Percentiles rank a stretch among this genome's conserved stretches.
Conservation (phyloP, 2,113 vertebrate species). For the Sorex araneus region DNA sequence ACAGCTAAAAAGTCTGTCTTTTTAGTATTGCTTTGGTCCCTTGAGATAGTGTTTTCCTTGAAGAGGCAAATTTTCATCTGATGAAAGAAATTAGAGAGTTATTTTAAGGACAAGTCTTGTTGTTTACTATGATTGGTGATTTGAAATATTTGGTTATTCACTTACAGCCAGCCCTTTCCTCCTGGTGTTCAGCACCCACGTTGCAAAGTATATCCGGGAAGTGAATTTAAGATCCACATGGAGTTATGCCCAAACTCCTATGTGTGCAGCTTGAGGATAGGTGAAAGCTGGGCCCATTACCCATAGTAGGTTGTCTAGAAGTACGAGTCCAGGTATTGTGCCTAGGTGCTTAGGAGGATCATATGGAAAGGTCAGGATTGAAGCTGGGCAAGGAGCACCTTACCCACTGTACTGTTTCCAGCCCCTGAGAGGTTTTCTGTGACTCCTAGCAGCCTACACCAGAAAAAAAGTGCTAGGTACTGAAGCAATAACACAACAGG, state of each 20-base stretch:
- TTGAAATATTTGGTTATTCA: not conserved
- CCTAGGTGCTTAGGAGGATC: too few relatives aligned
- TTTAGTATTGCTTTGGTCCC: not conserved
- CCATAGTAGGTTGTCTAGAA: too few relatives aligned
- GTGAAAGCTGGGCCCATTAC: not conserved
- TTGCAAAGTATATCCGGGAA: not conserved
- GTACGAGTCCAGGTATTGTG: too few relatives aligned
- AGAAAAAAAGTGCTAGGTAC: too few relatives aligned
- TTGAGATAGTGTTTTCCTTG: slow-evolving; percentile 32
- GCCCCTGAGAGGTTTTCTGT: too few relatives aligned
- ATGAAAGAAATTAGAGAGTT: slow-evolving; percentile 32
- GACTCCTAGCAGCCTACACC: too few relatives aligned
- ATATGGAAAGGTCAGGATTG: too few relatives aligned
- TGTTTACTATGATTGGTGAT: not conserved
- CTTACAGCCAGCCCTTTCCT: not conserved
- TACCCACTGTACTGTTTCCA: too few relatives aligned
- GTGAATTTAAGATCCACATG: not conserved
- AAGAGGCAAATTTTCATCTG: slow-evolving; percentile 51
- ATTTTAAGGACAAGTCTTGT: not conserved
- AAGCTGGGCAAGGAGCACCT: too few relatives aligned
- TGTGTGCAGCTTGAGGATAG: not conserved
- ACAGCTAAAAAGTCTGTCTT: not conserved
- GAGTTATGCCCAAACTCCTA: not conserved
- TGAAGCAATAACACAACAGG: too few relatives aligned
- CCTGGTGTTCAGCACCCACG: not conserved